Base-by-base conservation (phyloP, 2,113 vertebrate species). In the Notothenia coriiceps region DNA sequence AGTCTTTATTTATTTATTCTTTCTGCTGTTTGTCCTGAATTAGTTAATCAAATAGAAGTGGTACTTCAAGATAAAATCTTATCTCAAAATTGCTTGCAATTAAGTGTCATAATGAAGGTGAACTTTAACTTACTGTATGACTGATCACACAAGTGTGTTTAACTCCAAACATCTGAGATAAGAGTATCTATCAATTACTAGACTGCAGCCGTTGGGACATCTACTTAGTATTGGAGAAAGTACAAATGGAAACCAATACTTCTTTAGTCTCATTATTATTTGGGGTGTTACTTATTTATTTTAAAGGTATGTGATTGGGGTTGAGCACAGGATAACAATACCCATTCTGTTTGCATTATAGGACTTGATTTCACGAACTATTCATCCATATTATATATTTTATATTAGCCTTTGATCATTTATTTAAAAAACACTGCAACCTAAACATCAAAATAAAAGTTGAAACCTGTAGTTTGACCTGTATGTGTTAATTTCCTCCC, bases 31-130 rank as follows among this genome's bases (percentile, higher is more conserved):
- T 2, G 59, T 61, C 8, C 35, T 40, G 5, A 40, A 6, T 7
- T 18, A 12, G 2, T 25, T 18, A 43, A 1, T 25, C 18, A 11
- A 33, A 18, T 29, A 18, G 22, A 33, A 20, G 14, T 4, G 6
- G 12, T 46, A 11, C 14, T 10, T 63, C 10, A 70, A 40, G 6
- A 6, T 71, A 15, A 49, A 56, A 29, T 47, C 1, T 70, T 18
- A 57, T 59, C 25, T 78, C 6, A 12, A 11, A 49, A 6, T 29
- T 47, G 22, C 51, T 44, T 60, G 10, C 47, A 49, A 79, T 70
- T 14, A 80, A 57, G 50, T 29, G 12, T 55, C 8, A 50, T 50
- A 49, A 64, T 62, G 0, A 78, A 57, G 54, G 65, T 29, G 29
- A 68, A 72, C 49, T 17, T 54, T 8, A 51, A 43, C 43, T 18